Percentiles rank a stretch among this genome's conserved stretches.
Conservation (phyloP, 2,888 invertebrate genomes). For the Erebia epiphron region DNA sequence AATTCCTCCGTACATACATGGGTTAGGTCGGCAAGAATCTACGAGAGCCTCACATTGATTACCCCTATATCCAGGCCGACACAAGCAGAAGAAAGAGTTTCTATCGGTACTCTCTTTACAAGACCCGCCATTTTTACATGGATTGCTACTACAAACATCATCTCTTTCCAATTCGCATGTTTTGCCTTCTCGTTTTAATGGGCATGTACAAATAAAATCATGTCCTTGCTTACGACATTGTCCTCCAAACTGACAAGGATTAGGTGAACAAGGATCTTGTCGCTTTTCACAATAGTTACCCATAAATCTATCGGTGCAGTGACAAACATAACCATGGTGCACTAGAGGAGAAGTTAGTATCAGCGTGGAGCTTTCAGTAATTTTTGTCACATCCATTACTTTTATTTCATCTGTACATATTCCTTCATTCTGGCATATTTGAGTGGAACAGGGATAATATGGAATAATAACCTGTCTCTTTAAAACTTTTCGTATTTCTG, state of each 20-base stretch:
- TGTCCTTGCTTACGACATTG: slow-evolving; percentile 92
- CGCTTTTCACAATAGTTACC: slow-evolving; percentile 92
- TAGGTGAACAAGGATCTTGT: slow-evolving; percentile 95
- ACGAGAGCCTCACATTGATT: slow-evolving; percentile 94
- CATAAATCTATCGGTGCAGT: slow-evolving; percentile 92
- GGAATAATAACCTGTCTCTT: slow-evolving; percentile 86
- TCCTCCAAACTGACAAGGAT: slow-evolving; percentile 93
- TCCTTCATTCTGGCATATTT: slow-evolving; percentile 91
- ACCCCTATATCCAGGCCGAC: slow-evolving; percentile 95
- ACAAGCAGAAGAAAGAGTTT: slow-evolving; percentile 95
- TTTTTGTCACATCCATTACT: slow-evolving; percentile 87
- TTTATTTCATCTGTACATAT: slow-evolving; percentile 88
- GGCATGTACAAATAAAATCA: slow-evolving; percentile 93
- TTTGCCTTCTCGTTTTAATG: slow-evolving; percentile 90
- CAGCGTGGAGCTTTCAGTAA: slow-evolving; percentile 90
- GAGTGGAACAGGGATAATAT: slow-evolving; percentile 89
- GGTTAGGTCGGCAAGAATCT: slow-evolving; percentile 95
- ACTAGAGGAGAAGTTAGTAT: slow-evolving; percentile 93
- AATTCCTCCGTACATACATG: slow-evolving; percentile 94
- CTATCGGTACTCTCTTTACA: slow-evolving; percentile 94
- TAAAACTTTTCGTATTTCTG: slow-evolving; percentile 84
- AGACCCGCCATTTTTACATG: slow-evolving; percentile 95
- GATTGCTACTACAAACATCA: slow-evolving; percentile 92
- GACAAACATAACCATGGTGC: slow-evolving; percentile 89
- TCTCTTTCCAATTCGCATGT: slow-evolving; percentile 92